These are phyloP conservation scores for Rhinophrynus dorsalis DNA, from an alignment of 2,797 vertebrate species.

Conservation along the genomic window DNA sequence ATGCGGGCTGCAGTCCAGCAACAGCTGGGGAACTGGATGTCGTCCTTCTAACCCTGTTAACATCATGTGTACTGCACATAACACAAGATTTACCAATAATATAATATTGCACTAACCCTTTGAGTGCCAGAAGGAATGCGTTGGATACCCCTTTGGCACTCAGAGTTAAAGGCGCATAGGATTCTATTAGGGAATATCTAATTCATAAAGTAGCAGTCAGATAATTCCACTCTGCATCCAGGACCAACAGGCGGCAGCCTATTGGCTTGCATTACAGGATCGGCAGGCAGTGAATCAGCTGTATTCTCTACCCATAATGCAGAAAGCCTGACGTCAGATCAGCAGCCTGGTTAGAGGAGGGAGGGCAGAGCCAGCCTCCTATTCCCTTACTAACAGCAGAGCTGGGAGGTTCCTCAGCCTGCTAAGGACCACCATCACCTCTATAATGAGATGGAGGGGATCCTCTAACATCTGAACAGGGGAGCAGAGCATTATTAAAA, in stretches of 20 bases:
- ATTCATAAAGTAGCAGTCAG: background rate
- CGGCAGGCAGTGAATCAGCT: constrained; percentile 45
- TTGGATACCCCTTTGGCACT: too few relatives aligned
- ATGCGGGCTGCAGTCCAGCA: too few relatives aligned
- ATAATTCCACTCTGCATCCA: background rate
- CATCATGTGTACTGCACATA: too few relatives aligned
- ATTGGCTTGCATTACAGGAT: constrained; percentile 24
- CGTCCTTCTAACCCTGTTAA: too few relatives aligned
- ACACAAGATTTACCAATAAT: too few relatives aligned
- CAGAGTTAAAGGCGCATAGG: too few relatives aligned
- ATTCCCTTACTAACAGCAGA: constrained; percentile 27
- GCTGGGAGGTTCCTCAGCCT: constrained; percentile 34
- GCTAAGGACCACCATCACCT: constrained; percentile 33
- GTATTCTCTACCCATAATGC: constrained; percentile 50
- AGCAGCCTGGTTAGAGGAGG: constrained; percentile 3
- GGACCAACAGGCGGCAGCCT: background rate
- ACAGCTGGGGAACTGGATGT: too few relatives aligned
- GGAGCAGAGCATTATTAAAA: background rate
- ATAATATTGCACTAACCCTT: too few relatives aligned
- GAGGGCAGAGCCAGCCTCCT: constrained; percentile 6
- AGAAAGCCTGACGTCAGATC: constrained; percentile 45
- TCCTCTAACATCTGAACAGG: constrained; percentile 18
- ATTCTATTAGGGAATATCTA: background rate
- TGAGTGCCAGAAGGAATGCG: too few relatives aligned
- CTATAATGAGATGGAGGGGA: constrained; percentile 36